phyloP scores from a whole-genome alignment of 2,113 vertebrate genomes.

The Aspiorhynchus laticeps region DNA sequence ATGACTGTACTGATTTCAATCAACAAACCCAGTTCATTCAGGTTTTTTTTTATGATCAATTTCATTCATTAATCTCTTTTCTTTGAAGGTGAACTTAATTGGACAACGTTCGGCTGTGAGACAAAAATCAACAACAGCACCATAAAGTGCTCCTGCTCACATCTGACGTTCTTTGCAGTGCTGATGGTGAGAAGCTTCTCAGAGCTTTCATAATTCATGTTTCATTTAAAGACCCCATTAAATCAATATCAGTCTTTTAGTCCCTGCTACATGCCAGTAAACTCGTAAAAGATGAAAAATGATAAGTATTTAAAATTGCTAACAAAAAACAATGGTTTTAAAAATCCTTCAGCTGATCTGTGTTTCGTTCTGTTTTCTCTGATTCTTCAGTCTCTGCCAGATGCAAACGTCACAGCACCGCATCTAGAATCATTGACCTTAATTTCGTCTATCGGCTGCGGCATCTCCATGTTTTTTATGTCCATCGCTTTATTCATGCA shows the following conservation, averaged over 20 bases:
- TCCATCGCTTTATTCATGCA: conserved; percentile 62
- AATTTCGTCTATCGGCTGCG: conserved; percentile 66
- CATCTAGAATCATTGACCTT: conserved; percentile 57
- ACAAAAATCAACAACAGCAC: conserved; percentile 8
- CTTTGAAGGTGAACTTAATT: not conserved
- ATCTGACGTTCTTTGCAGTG: conserved; percentile 69
- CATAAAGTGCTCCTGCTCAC: conserved; percentile 59
- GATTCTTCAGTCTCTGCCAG: conserved; percentile 43
- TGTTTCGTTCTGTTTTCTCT: not conserved
- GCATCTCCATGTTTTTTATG: conserved; percentile 65
- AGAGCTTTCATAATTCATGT: not conserved
- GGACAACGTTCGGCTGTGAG: not conserved
- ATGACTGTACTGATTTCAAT: not conserved
- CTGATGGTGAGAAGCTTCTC: conserved; percentile 60
- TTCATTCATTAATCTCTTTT: not conserved
- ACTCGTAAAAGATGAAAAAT: not conserved
- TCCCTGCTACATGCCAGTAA: not conserved
- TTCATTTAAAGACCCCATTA: not conserved
- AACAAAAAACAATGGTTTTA: not conserved
- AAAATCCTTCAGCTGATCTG: not conserved
- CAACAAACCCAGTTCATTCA: not conserved
- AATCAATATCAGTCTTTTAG: not conserved
- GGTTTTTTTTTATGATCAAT: not conserved
- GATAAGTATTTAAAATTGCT: not conserved
- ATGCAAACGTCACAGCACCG: not conserved